These are phyloP conservation scores for Diphyllodes magnificus DNA, from an alignment of 2,113 vertebrate species.

Conservation along the genomic window DNA sequence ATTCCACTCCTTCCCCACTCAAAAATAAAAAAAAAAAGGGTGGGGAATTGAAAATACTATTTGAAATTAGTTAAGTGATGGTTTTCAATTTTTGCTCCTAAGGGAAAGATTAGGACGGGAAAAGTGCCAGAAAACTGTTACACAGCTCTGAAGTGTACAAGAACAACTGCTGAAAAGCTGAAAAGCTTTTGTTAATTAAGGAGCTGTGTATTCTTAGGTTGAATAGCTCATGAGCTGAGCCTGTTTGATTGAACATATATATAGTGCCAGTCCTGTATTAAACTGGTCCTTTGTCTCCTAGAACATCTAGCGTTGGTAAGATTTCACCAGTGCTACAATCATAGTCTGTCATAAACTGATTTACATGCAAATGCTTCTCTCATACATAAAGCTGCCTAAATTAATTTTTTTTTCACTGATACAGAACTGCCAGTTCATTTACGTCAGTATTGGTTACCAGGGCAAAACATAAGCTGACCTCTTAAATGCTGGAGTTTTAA, in stretches of 20 bases:
- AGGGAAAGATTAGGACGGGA: background rate
- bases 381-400: background rate
- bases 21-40: background rate
- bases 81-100: background rate
- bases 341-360: background rate
- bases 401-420: background rate
- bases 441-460: accelerated
- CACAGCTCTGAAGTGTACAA: background rate
- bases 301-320: background rate
- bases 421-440: background rate
- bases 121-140: background rate
- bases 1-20: background rate
- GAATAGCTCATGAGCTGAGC: background rate
- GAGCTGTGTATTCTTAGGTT: background rate
- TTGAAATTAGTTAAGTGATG: background rate
- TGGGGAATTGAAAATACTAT: background rate
- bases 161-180: background rate
- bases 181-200: background rate
- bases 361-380: background rate
- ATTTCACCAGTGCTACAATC: background rate
- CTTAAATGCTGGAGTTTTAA: background rate
- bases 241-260: background rate
- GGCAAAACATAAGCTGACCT: background rate
- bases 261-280: background rate
- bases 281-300: background rate